These are phyloP conservation scores for Drosophila pseudotakahashii DNA, from an alignment of 2,888 invertebrate species.

Conservation along the genomic window DNA sequence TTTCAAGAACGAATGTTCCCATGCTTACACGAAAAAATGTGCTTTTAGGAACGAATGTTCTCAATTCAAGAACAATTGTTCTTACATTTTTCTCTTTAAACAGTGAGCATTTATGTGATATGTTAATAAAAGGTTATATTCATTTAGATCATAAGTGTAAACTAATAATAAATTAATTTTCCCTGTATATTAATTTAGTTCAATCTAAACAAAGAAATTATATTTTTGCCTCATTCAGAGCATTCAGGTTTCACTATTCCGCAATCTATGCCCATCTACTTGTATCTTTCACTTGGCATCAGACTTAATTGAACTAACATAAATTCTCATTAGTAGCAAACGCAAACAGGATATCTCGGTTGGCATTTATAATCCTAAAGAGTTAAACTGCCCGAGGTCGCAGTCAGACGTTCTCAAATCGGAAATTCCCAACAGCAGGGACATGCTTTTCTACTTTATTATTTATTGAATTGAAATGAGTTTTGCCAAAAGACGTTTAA, in stretches of 20 bases:
- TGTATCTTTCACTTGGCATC: background rate
- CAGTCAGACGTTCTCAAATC: slow-evolving; percentile 9
- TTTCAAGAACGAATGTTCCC: too few relatives aligned
- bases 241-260: too few relatives aligned
- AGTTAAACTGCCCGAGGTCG: slow-evolving; percentile 3
- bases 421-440: background rate
- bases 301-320: slow-evolving; percentile 15
- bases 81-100: too few relatives aligned
- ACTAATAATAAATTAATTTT: background rate
- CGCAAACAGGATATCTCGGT: background rate
- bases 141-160: too few relatives aligned
- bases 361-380: slow-evolving; percentile 1
- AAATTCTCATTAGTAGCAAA: slow-evolving; percentile 3
- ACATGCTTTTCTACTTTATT: slow-evolving; percentile 24
- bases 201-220: too few relatives aligned
- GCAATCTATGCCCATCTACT: background rate
- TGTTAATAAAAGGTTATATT: too few relatives aligned
- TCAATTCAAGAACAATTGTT: too few relatives aligned
- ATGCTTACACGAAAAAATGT: too few relatives aligned
- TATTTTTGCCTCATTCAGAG: background rate
- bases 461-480: slow-evolving; percentile 49
- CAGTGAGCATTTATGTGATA: too few relatives aligned
- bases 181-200: too few relatives aligned
- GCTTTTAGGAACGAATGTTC: too few relatives aligned
- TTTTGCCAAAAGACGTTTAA: slow-evolving; percentile 19